Evolutionary conservation across 2,888 invertebrate genomes (phyloP), one percentile per base, ranked within the genome.

Genomic region (Galerucella nymphaeae): DNA sequence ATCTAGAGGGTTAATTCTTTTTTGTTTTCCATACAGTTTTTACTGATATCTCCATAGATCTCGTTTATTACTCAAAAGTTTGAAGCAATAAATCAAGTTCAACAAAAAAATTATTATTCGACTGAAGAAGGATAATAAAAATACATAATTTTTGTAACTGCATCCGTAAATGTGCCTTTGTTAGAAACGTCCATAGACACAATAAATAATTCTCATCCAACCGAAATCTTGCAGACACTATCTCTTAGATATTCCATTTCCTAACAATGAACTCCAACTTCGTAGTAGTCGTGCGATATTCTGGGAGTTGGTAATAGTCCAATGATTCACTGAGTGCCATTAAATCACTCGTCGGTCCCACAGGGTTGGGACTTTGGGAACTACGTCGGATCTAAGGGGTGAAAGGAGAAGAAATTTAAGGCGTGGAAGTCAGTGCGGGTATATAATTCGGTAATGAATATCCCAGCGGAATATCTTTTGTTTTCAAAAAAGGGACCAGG

Each of bases 401-500:
- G 42, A 38, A 38, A 41, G 61, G 48, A 13, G 55, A 59, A 20
- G 45, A 41, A 63, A 50, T 71, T 66, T 41, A 59, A 57, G 61
- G 61, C 69, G 18, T 66, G 30, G 61, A 66, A 62, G 30, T 20
- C 45, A 53, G 42, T 62, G 53, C 57, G 18, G 30, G 59, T 42
- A 57, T 63, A 66, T 71, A 66, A 63, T 71, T 66, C 63, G 55
- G 55, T 66, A 66, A 71, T 71, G 66, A 61, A 71, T 66, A 70
- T 66, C 66, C 65, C 58, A 42, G 59, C 4, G 67, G 23, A 71
- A 58, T 57, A 23, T 66, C 20, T 50, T 59, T 63, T 38, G 20
- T 41, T 38, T 16, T 48, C 23, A 23, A 62, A 45, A 57, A 71
- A 66, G 62, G 53, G 58, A n/a, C 8, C n/a, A 48, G 50, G 48